Evolutionary conservation across 1,140 invertebrate species (phyloP).

Genomic region (Stegodyphus mimosarum): DNA sequence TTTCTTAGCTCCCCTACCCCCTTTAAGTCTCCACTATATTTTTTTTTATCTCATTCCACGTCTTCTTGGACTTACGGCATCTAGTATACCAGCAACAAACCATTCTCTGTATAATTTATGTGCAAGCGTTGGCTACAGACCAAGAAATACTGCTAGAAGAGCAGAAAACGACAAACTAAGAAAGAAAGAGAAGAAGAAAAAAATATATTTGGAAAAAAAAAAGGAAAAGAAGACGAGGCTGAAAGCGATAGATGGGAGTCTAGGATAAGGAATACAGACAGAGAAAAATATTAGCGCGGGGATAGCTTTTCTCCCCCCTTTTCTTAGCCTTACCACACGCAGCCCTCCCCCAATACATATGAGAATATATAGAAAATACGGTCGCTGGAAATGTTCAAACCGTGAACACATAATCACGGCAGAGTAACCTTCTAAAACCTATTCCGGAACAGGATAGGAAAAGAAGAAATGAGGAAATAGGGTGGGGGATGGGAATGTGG

Average conservation of each 20-base stretch:
- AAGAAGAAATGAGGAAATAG: neutral
- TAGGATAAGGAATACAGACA: slow-evolving; percentile 59
- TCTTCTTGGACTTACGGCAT: neutral
- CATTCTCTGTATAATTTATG: slow-evolving; percentile 61
- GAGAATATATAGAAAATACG: slow-evolving; percentile 57
- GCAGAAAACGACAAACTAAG: slow-evolving; percentile 23
- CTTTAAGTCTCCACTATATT: neutral
- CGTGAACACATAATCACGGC: slow-evolving; percentile 61
- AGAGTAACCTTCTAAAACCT: slow-evolving; percentile 61
- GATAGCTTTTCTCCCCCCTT: slow-evolving; percentile 36
- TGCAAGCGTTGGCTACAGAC: slow-evolving; percentile 27
- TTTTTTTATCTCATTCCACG: slow-evolving; percentile 21
- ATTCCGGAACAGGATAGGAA: slow-evolving; percentile 38
- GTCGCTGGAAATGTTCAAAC: slow-evolving; percentile 39
- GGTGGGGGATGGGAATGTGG: slow-evolving; percentile 27
- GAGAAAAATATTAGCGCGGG: slow-evolving; percentile 58
- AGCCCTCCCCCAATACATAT: slow-evolving; percentile 20
- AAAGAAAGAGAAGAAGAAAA: slow-evolving; percentile 18
- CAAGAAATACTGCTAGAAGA: slow-evolving; percentile 46
- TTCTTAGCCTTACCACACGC: too few species aligned
- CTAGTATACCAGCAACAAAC: slow-evolving; percentile 20
- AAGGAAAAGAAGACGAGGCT: slow-evolving; percentile 5
- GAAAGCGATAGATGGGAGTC: slow-evolving; percentile 55
- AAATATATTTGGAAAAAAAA: slow-evolving; percentile 27
- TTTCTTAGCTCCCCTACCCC: slow-evolving; percentile 51